These are phyloP conservation scores for Amphiduros pacificus DNA, from an alignment of 2,888 invertebrate genomes.

Conservation along the genomic window DNA sequence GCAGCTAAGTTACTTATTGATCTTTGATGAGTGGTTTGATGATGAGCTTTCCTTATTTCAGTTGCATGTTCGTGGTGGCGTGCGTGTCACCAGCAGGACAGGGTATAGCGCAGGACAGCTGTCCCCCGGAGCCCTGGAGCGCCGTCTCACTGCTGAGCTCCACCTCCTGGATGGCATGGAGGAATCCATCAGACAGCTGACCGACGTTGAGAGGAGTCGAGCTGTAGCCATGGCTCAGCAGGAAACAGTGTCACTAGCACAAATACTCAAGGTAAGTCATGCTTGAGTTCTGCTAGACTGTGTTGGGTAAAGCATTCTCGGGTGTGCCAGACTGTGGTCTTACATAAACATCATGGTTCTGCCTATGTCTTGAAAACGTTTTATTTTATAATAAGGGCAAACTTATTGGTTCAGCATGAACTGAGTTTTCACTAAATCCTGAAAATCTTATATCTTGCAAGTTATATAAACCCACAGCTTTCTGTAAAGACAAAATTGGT, in stretches of 20 bases:
- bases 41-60: slow-evolving; percentile 3
- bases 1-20: too few relatives aligned
- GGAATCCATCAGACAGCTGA: slow-evolving; percentile 66
- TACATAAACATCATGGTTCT: too few relatives aligned
- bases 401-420: too few relatives aligned
- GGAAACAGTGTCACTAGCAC: slow-evolving; percentile 57
- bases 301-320: too few relatives aligned
- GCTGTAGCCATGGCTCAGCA: slow-evolving; percentile 57
- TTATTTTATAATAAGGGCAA: too few relatives aligned
- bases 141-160: slow-evolving; percentile 67
- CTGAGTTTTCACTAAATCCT: too few relatives aligned
- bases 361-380: too few relatives aligned
- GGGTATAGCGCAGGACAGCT: slow-evolving; percentile 59
- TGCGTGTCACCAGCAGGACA: neutral
- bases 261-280: slow-evolving; percentile 54
- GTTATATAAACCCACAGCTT: too few relatives aligned
- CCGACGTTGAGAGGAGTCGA: slow-evolving; percentile 64
- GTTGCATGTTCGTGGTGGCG: neutral
- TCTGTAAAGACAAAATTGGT: too few relatives aligned
- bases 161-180: slow-evolving; percentile 68
- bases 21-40: neutral
- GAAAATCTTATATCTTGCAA: too few relatives aligned
- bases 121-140: slow-evolving; percentile 68
- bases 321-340: too few relatives aligned
- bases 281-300: too few relatives aligned